Conservation (phyloP, 1,140 invertebrate species). For the Brachionus sp. region DNA sequence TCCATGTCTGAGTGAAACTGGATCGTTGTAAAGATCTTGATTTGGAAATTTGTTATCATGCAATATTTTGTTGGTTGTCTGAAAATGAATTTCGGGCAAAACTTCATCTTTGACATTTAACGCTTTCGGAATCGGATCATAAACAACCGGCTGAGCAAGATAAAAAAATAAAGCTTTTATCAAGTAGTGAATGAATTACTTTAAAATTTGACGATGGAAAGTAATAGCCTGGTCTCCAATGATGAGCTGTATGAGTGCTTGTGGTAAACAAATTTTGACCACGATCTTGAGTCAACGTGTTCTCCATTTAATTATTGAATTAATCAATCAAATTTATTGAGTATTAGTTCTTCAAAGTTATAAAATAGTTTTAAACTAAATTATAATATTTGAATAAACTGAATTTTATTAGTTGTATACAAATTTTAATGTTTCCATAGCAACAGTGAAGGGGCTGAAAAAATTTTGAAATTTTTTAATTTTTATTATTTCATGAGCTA, state of each 20-base stretch:
- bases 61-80: conserved; percentile 55
- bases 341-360: background rate
- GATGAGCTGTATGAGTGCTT: conserved; percentile 58
- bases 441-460: background rate
- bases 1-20: conserved; percentile 47
- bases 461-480: background rate
- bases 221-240: conserved; percentile 57
- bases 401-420: background rate
- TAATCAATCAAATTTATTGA: background rate
- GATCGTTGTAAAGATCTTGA: conserved; percentile 45
- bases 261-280: conserved; percentile 50
- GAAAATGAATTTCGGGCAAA: conserved; percentile 52
- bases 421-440: background rate
- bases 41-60: conserved; percentile 57
- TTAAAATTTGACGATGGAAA: conserved; percentile 58
- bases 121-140: conserved; percentile 54
- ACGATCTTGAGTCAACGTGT: conserved; percentile 37
- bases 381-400: conserved; percentile 16
- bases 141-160: conserved; percentile 15
- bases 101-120: conserved; percentile 55
- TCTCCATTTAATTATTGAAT: background rate
- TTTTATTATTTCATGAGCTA: background rate
- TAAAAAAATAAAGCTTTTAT: background rate
- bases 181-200: conserved; percentile 48
- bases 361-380: conserved; percentile 18